Percentiles rank a stretch among this genome's conserved stretches.
Conservation (phyloP, 2,113 vertebrate genomes). For the Ornithorhynchus anatinus region DNA sequence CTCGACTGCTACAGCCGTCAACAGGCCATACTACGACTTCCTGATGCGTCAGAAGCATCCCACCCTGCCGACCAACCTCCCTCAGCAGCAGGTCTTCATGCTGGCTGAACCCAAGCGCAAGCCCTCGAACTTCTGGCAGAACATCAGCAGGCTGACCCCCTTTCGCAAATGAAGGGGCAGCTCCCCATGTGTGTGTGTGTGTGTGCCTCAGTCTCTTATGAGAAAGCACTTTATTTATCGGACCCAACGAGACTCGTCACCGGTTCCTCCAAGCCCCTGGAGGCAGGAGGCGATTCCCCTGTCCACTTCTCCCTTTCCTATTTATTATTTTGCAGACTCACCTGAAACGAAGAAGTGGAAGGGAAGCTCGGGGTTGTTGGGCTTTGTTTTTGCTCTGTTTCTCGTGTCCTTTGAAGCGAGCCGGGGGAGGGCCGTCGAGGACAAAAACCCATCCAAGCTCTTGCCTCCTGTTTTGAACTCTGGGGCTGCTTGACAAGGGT, state of each 20-base stretch:
- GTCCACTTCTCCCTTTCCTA: slow-evolving; percentile 34
- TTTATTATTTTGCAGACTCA: slow-evolving; percentile 47
- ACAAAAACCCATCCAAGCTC: too few relatives aligned
- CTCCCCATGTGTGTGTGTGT: too few relatives aligned
- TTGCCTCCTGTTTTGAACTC: too few relatives aligned
- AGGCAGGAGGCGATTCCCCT: slow-evolving; percentile 47
- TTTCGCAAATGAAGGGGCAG: slow-evolving; percentile 84
- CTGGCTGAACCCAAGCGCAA: slow-evolving; percentile 93
- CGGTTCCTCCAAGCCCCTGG: slow-evolving; percentile 47
- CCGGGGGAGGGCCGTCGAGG: not conserved
- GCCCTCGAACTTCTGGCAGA: slow-evolving; percentile 96
- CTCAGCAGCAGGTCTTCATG: slow-evolving; percentile 92
- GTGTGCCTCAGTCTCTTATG: slow-evolving; percentile 66
- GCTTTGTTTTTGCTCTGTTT: not conserved
- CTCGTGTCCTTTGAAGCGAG: not conserved
- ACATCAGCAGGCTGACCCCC: slow-evolving; percentile 90
- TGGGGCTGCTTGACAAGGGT: too few relatives aligned
- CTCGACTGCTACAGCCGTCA: slow-evolving; percentile 66
- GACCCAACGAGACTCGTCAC: slow-evolving; percentile 69
- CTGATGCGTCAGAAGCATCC: slow-evolving; percentile 91
- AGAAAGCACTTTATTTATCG: slow-evolving; percentile 83
- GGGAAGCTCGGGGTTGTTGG: not conserved
- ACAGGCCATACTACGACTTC: slow-evolving; percentile 90
- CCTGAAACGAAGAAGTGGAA: not conserved
- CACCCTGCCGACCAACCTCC: slow-evolving; percentile 78